A percentile compares a stretch with the other conserved stretches of the same genome.
Evolutionary conservation across 2,113 vertebrate species (phyloP).

Genomic region (Shinisaurus crocodilurus): DNA sequence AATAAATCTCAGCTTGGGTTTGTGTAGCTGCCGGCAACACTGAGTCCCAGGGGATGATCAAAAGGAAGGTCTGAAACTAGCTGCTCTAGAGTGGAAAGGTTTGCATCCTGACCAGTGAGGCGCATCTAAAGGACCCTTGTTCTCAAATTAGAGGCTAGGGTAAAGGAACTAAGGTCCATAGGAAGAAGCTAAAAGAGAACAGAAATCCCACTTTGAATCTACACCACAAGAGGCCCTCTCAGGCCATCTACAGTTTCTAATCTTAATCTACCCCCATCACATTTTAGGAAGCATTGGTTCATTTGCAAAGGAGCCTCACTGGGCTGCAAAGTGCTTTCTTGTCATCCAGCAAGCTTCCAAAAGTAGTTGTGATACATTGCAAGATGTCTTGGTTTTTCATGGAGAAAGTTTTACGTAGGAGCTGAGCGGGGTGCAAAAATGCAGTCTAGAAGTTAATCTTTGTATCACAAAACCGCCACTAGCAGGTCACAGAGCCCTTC

Average conservation of each 20-base stretch:
- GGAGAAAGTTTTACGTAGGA: not conserved
- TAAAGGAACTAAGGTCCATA: not conserved
- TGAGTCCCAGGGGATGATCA: conserved; percentile 51
- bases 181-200: not conserved
- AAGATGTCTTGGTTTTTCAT: not conserved
- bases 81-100: conserved; percentile 54
- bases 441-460: not conserved
- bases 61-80: conserved; percentile 51
- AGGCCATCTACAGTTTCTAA: not conserved
- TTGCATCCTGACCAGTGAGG: conserved; percentile 65
- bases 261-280: not conserved
- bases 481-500: not conserved
- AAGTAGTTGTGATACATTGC: not conserved
- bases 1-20: conserved; percentile 58
- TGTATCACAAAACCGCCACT: not conserved
- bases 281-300: not conserved
- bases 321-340: not conserved
- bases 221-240: not conserved
- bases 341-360: not conserved
- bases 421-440: not conserved
- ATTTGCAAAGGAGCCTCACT: not conserved
- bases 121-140: not conserved
- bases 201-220: not conserved
- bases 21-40: conserved; percentile 59
- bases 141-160: not conserved